A percentile compares a stretch with the other conserved stretches of the same genome.
Evolutionary conservation across 2,797 vertebrate species (phyloP).

Genomic region (Myotis daubentonii): DNA sequence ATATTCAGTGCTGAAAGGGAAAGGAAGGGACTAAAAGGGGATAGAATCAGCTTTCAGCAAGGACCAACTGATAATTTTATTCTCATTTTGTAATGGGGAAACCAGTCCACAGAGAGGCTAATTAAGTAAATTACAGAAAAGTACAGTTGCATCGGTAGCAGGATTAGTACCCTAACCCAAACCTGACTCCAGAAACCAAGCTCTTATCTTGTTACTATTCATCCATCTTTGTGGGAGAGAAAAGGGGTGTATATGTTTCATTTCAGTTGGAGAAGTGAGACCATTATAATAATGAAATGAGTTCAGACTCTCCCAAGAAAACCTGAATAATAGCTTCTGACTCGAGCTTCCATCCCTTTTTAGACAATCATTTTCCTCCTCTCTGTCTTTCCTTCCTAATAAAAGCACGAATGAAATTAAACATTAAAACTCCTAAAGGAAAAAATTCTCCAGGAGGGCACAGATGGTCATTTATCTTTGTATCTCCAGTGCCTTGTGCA

Average conservation of each 20-base stretch:
- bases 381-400: conserved; percentile 69
- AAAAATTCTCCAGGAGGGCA: conserved; percentile 55
- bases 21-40: background rate
- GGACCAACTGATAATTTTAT: background rate
- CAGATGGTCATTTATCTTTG: conserved; percentile 77
- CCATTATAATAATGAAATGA: conserved; percentile 46
- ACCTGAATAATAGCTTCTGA: conserved; percentile 55
- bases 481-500: conserved; percentile 54
- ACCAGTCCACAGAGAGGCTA: background rate
- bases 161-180: background rate
- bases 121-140: background rate
- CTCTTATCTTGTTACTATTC: background rate
- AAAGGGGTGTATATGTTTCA: background rate
- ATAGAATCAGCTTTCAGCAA: background rate
- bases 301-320: conserved; percentile 35
- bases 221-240: background rate
- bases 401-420: conserved; percentile 77
- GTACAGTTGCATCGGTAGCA: background rate
- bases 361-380: conserved; percentile 60
- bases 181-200: background rate
- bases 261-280: conserved; percentile 39
- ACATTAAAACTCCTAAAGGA: conserved; percentile 74
- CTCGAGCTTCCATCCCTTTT: conserved; percentile 42
- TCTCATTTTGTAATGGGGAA: conserved; percentile 23
- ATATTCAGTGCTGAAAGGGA: conserved; percentile 30